Percentiles rank a stretch among this genome's conserved stretches.
Conservation (phyloP, 2,113 vertebrate genomes). For the Colistium nudipinnis region DNA sequence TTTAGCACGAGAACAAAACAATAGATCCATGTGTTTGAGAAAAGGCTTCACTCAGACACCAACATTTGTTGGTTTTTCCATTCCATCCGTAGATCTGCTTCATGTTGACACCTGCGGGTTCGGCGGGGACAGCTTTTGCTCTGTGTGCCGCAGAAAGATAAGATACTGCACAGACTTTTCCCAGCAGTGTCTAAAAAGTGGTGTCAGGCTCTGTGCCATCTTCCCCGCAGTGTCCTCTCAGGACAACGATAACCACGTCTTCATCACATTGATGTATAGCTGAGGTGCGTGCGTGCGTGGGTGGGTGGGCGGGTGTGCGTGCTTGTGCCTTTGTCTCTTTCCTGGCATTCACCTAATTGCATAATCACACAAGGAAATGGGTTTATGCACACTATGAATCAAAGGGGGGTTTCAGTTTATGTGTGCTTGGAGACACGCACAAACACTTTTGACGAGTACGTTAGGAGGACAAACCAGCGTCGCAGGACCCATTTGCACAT, state of each 20-base stretch:
- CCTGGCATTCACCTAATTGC: neutral
- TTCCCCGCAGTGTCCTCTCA: constrained; percentile 14
- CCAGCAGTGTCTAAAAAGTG: constrained; percentile 17
- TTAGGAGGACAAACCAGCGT: constrained; percentile 28
- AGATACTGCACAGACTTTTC: constrained; percentile 15
- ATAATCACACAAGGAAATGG: constrained; percentile 3
- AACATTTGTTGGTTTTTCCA: neutral
- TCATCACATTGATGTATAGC: constrained; percentile 16
- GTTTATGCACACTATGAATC: neutral
- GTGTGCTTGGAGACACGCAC: constrained; percentile 6
- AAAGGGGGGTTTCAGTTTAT: constrained; percentile 11
- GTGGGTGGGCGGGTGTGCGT: no score
- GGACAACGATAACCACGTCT: constrained; percentile 27
- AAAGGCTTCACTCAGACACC: no score
- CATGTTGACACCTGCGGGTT: constrained; percentile 15
- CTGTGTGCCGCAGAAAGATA: constrained; percentile 42
- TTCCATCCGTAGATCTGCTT: constrained; percentile 25
- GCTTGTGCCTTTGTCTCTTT: neutral
- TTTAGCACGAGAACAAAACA: neutral
- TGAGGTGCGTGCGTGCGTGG: constrained; percentile 14
- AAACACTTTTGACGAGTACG: constrained; percentile 20
- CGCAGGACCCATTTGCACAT: no score
- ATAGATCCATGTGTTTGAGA: neutral
- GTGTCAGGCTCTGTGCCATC: constrained; percentile 18
- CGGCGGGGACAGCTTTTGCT: constrained; percentile 23